These are phyloP conservation scores for Clitarchus hookeri DNA, from an alignment of 2,888 invertebrate species.

Conservation along the genomic window DNA sequence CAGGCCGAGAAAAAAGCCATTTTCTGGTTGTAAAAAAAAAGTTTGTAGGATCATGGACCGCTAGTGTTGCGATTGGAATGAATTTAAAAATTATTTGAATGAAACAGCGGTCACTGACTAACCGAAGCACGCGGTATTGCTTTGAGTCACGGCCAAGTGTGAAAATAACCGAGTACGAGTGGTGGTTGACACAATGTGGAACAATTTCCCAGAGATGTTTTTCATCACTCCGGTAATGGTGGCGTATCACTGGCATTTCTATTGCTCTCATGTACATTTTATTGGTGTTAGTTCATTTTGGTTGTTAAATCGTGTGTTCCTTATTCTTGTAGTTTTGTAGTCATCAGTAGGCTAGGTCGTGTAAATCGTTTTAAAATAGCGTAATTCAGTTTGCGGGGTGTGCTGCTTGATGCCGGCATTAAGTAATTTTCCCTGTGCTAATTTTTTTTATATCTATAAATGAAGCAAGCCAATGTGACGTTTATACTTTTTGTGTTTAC, in stretches of 20 bases:
- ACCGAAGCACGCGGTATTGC: not conserved
- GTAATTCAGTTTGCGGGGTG: not conserved
- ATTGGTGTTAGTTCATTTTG: not conserved
- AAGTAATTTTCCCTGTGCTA: not conserved
- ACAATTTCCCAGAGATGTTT: slow-evolving; percentile 36
- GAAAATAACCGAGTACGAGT: not conserved
- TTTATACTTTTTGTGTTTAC: too few relatives aligned
- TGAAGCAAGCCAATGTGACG: too few relatives aligned
- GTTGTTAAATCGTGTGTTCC: not conserved
- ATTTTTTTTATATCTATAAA: too few relatives aligned
- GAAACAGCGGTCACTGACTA: not conserved
- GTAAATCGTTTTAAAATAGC: not conserved
- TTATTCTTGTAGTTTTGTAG: not conserved
- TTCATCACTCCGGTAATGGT: slow-evolving; percentile 37
- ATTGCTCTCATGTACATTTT: not conserved
- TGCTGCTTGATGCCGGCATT: not conserved
- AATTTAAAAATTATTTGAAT: not conserved
- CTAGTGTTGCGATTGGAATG: not conserved
- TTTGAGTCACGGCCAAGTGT: not conserved
- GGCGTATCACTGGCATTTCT: slow-evolving; percentile 28
- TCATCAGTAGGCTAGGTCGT: not conserved
- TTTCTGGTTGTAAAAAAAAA: not conserved
- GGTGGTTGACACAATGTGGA: slow-evolving; percentile 32
- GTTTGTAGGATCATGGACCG: not conserved
- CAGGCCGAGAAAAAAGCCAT: slow-evolving; percentile 8